A percentile compares a stretch with the other conserved stretches of the same genome.
phyloP scores from a whole-genome alignment of 2,797 vertebrate species.

The Sylvilagus floridanus region DNA sequence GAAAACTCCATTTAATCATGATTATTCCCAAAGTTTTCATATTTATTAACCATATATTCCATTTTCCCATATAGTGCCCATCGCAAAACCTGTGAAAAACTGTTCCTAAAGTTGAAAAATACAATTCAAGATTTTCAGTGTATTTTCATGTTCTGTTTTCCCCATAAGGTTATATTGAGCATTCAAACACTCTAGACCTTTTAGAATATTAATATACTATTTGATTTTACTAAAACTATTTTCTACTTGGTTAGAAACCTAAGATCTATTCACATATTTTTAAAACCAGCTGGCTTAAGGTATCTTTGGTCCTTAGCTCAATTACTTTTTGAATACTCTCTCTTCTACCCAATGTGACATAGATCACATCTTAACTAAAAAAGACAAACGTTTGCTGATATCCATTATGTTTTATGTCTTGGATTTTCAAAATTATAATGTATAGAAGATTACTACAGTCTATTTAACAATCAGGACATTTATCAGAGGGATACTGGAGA shows the following conservation, averaged over 20 bases:
- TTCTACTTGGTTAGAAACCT: background rate
- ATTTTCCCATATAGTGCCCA: background rate
- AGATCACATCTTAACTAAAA: conserved; percentile 43
- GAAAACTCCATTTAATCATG: background rate
- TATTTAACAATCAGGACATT: background rate
- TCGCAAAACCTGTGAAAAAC: background rate
- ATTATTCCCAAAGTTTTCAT: background rate
- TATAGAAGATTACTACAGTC: background rate
- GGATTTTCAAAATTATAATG: background rate
- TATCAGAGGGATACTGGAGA: background rate
- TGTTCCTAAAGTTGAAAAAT: conserved; percentile 1
- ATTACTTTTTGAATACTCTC: background rate
- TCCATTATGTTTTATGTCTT: background rate
- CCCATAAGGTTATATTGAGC: background rate
- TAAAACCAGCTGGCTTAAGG: background rate
- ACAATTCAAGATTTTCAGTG: background rate
- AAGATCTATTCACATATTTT: background rate
- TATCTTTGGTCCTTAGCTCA: background rate
- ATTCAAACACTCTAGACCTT: background rate
- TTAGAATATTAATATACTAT: background rate
- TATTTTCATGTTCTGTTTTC: background rate
- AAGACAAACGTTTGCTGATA: background rate
- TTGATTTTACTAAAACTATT: background rate
- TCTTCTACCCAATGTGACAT: background rate
- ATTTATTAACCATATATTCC: background rate